Evolutionary conservation across 1,140 invertebrate species (phyloP).

Genomic region (Sarcophaga peregrina): DNA sequence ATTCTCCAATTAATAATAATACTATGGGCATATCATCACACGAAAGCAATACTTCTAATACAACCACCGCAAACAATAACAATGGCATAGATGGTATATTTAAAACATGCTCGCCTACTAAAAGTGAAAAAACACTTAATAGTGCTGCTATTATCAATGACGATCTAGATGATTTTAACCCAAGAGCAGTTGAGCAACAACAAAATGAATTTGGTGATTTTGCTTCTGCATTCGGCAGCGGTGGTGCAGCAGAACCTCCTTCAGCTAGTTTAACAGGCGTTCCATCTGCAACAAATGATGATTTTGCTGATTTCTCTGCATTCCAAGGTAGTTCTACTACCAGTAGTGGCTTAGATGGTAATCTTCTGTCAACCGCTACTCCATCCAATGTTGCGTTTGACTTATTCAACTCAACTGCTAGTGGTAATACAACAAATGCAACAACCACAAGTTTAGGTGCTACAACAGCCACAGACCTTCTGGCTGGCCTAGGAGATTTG

Average conservation of each 20-base stretch:
- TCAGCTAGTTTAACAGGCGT: slow-evolving; percentile 48
- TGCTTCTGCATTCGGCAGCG: slow-evolving; percentile 74
- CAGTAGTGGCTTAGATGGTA: slow-evolving; percentile 49
- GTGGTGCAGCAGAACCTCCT: slow-evolving; percentile 50
- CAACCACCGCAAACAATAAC: slow-evolving; percentile 64
- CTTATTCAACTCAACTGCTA: slow-evolving; percentile 53
- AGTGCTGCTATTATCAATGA: slow-evolving; percentile 58
- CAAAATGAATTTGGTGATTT: slow-evolving; percentile 84
- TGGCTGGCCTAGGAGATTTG: slow-evolving; percentile 69
- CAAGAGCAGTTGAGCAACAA: slow-evolving; percentile 63
- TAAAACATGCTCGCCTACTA: slow-evolving; percentile 68
- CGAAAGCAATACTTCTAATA: slow-evolving; percentile 49
- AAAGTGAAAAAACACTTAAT: slow-evolving; percentile 48
- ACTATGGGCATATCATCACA: slow-evolving; percentile 43
- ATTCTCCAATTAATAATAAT: slow-evolving; percentile 49
- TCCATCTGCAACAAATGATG: slow-evolving; percentile 65
- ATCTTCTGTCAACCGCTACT: slow-evolving; percentile 54
- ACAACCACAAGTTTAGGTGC: slow-evolving; percentile 38
- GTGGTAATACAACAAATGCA: slow-evolving; percentile 26
- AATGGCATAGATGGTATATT: slow-evolving; percentile 74
- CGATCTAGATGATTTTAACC: slow-evolving; percentile 72
- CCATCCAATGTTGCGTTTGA: slow-evolving; percentile 62
- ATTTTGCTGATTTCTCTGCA: slow-evolving; percentile 83
- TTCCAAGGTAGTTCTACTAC: slow-evolving; percentile 67
- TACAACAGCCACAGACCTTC: slow-evolving; percentile 68